Percentiles rank a stretch among this genome's conserved stretches.
Conservation (phyloP, 2,797 vertebrate species). For the Prunella strophiata region DNA sequence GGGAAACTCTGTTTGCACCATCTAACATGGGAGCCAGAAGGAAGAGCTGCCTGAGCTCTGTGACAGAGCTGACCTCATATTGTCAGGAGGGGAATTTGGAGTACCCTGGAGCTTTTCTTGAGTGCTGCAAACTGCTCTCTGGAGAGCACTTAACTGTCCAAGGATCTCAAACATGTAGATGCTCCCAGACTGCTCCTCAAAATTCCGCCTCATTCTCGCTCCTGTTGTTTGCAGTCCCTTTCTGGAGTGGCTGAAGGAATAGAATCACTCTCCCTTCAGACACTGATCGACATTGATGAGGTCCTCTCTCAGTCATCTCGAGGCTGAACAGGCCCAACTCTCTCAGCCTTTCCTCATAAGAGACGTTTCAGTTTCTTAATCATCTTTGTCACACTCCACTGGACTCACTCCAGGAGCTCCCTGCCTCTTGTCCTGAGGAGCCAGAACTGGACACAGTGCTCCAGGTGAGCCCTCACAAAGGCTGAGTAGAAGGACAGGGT, state of each 20-base stretch:
- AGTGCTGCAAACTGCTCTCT: background rate
- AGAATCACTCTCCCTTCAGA: background rate
- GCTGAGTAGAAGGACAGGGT: background rate
- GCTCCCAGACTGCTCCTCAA: accelerated
- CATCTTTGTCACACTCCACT: background rate
- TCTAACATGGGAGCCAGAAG: background rate
- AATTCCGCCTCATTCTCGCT: background rate
- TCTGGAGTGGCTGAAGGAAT: background rate
- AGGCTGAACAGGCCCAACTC: background rate
- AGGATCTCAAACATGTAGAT: background rate
- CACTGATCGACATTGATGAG: too few relatives aligned
- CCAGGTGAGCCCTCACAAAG: accelerated
- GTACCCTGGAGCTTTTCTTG: background rate
- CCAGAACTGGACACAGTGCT: background rate
- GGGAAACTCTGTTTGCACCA: background rate
- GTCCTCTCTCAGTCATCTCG: background rate
- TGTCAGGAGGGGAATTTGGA: background rate
- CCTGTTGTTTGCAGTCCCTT: background rate
- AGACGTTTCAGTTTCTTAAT: background rate
- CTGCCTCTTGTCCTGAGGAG: background rate
- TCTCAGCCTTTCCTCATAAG: background rate
- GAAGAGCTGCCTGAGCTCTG: background rate
- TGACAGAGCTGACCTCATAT: background rate
- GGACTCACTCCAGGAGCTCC: accelerated
- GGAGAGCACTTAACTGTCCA: background rate